Base-by-base conservation (phyloP, 1,140 invertebrate genomes). In the Bombus confusus region DNA sequence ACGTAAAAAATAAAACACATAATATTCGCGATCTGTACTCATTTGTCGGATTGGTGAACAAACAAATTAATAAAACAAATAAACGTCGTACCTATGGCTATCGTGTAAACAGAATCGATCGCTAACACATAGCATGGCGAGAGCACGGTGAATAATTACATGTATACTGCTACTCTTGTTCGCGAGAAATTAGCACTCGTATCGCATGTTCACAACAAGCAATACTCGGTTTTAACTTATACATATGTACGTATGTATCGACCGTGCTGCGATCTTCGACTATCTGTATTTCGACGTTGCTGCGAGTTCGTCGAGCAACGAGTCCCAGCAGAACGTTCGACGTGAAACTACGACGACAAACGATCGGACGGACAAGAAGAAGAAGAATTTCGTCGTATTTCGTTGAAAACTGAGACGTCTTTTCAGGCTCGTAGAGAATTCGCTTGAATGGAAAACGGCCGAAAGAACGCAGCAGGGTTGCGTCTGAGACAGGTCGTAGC, bases 71-170 rank as follows among this genome's bases (percentile, higher is more conserved):
- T n/a, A 47, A 47, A 43, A 43, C 28, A 39, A 88, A 62, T 0
- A 15, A 66, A 75, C 82, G 75, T 71, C 76, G 71, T 77, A 66
- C 76, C 74, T 62, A 66, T 77, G 66, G 41, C 37, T 72, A 31
- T n/a, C n/a, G 31, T 34, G 22, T 69, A 25, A 41, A 39, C 34
- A 69, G 39, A 72, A 15, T 41, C 28, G 25, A 41, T 76, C 80
- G 77, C 79, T 52, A 69, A 82, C 43, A 86, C 74, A 78, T 52
- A 88, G 25, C 64, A 34, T 57, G 41, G 31, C 68, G 80, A 84
- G 80, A 84, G 77, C 71, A 89, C 84, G 74, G 64, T 88, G 4
- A 68, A 76, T n/a, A 10, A 25, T 41, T 76, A 88, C 75, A 88
- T 25, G 64, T 78, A 82, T 80, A 83, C 83, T 80, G 80, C 83